Percentiles rank a stretch among this genome's conserved stretches.
Conservation (phyloP, 2,888 invertebrate genomes). For the Entomobrya proxima region DNA sequence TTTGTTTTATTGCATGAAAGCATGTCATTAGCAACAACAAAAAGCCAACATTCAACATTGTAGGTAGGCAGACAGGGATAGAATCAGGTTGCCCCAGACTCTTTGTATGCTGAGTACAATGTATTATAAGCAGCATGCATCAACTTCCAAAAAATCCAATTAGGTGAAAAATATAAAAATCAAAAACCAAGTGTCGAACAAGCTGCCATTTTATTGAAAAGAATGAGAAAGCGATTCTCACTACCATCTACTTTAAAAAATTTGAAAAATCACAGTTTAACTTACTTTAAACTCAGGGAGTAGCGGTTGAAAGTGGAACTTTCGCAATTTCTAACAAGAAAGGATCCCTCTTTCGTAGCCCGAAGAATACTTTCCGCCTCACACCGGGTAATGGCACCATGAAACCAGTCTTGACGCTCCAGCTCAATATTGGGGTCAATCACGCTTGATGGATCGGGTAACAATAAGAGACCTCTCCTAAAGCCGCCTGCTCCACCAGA, state of each 20-base stretch:
- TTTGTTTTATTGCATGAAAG: no score
- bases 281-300: slow-evolving; percentile 95
- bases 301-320: slow-evolving; percentile 92
- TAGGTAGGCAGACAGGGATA: no score
- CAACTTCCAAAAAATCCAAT: no score
- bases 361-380: slow-evolving; percentile 93
- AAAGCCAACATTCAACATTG: no score
- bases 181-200: no score
- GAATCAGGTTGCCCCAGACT: no score
- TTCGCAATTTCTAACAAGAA: slow-evolving; percentile 95
- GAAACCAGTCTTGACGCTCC: slow-evolving; percentile 85
- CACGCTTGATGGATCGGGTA: slow-evolving; percentile 61
- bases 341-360: slow-evolving; percentile 92
- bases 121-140: no score
- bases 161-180: background rate
- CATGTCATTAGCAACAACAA: no score
- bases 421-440: slow-evolving; percentile 71
- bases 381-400: slow-evolving; percentile 92
- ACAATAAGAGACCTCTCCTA: slow-evolving; percentile 37
- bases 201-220: no score
- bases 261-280: slow-evolving; percentile 73
- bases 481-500: slow-evolving; percentile 7
- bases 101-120: no score
- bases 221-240: background rate
- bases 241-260: background rate